phyloP scores from a whole-genome alignment of 2,113 vertebrate species.

The Oreochromis spilurus region DNA sequence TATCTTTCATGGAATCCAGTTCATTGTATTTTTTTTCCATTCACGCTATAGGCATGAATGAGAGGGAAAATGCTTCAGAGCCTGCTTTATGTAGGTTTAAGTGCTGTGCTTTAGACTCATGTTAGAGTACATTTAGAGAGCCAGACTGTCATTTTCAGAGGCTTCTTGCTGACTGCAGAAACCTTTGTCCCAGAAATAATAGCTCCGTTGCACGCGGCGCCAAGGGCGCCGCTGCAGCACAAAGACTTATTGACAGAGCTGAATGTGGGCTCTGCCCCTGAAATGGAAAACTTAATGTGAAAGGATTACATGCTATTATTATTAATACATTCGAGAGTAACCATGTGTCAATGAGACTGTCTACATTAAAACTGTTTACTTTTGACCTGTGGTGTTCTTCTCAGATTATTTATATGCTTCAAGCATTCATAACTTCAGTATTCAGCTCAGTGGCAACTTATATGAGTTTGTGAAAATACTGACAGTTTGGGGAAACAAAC shows the following conservation, averaged over 20 bases:
- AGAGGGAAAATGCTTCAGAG: background rate
- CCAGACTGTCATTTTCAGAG: background rate
- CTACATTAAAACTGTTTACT: background rate
- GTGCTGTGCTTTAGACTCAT: background rate
- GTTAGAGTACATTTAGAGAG: background rate
- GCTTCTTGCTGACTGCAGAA: background rate
- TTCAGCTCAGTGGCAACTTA: background rate
- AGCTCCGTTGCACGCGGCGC: background rate
- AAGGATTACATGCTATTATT: conserved; percentile 17
- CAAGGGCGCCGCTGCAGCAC: conserved; percentile 22
- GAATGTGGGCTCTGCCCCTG: background rate
- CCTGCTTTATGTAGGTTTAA: background rate
- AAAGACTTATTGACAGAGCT: conserved; percentile 27
- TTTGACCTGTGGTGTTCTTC: background rate
- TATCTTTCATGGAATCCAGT: background rate
- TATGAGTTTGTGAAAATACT: background rate
- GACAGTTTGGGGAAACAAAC: background rate
- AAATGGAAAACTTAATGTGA: conserved; percentile 24
- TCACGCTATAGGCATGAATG: background rate
- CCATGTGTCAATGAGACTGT: background rate
- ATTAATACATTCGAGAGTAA: conserved; percentile 14
- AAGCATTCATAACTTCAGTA: background rate
- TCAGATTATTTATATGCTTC: background rate
- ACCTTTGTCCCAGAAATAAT: conserved; percentile 37
- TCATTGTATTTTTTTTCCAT: background rate